Conservation (phyloP, 2,797 vertebrate genomes). For the Xiphorhynchus erythropygius region DNA sequence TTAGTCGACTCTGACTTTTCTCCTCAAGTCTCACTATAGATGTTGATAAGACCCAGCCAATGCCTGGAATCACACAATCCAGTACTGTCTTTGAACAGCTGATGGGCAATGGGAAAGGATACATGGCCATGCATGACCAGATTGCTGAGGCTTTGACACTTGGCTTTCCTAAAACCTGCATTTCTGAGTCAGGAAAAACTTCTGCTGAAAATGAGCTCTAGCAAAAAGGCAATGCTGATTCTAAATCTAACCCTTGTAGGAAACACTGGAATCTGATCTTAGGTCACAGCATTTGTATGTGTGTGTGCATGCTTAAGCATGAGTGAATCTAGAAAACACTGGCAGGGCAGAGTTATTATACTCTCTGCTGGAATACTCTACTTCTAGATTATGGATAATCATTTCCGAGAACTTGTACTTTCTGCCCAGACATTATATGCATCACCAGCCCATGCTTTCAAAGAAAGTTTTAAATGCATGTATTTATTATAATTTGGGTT, state of each 20-base stretch:
- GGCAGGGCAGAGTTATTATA: not conserved
- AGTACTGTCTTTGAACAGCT: not conserved
- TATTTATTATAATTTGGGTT: not conserved
- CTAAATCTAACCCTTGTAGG: not conserved
- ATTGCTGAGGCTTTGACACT: not conserved
- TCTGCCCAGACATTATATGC: not conserved
- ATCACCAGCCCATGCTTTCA: not conserved
- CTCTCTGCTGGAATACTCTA: not conserved
- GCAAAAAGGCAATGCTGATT: not conserved
- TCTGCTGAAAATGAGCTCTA: not conserved
- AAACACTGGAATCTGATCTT: not conserved
- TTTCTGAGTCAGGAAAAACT: not conserved
- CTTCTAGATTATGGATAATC: not conserved
- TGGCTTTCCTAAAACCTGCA: not conserved
- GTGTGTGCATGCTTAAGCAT: not conserved
- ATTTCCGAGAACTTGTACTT: not conserved
- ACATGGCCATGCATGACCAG: too few species aligned
- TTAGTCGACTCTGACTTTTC: not conserved
- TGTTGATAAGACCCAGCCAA: not conserved
- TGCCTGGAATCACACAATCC: fast-evolving
- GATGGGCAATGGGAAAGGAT: not conserved
- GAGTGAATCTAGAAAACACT: not conserved
- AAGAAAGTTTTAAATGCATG: constrained; percentile 18
- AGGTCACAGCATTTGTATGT: not conserved
- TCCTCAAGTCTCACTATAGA: not conserved